phyloP scores from a whole-genome alignment of 2,113 vertebrate species.

The Clinocottus analis region DNA sequence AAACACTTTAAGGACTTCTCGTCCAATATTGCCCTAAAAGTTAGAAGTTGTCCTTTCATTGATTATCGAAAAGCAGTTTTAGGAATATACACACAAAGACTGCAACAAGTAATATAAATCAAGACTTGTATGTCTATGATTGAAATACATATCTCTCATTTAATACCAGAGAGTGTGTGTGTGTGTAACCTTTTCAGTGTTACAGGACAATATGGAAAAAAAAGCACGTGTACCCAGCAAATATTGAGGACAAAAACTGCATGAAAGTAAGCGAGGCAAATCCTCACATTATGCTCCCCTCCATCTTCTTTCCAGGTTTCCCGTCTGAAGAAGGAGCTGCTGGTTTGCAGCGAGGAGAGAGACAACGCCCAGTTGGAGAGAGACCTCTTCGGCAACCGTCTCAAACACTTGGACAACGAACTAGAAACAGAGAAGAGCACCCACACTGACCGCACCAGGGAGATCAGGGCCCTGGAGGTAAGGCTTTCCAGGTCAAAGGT shows the following conservation, averaged over 20 bases:
- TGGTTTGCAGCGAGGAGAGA: conserved; percentile 86
- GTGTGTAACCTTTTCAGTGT: background rate
- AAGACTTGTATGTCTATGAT: background rate
- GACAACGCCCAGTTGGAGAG: conserved; percentile 88
- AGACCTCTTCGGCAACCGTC: conserved; percentile 88
- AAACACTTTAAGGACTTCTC: background rate
- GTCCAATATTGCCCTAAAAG: background rate
- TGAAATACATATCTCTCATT: background rate
- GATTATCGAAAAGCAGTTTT: background rate
- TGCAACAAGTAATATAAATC: background rate
- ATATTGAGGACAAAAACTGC: background rate
- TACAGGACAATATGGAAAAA: background rate
- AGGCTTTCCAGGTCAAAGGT: conserved; percentile 43
- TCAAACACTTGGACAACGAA: conserved; percentile 89
- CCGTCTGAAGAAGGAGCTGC: conserved; percentile 89
- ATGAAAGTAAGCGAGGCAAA: background rate
- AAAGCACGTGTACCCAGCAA: background rate
- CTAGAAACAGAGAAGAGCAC: conserved; percentile 84
- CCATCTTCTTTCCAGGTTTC: conserved; percentile 77
- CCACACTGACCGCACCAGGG: conserved; percentile 88
- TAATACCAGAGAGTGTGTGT: background rate
- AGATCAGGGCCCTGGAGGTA: conserved; percentile 90
- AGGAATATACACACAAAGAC: background rate
- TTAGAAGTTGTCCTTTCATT: background rate
- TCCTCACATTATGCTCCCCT: background rate